A percentile compares a stretch with the other conserved stretches of the same genome.
Conservation (phyloP, 2,113 vertebrate genomes). For the Bubo blakistoni region DNA sequence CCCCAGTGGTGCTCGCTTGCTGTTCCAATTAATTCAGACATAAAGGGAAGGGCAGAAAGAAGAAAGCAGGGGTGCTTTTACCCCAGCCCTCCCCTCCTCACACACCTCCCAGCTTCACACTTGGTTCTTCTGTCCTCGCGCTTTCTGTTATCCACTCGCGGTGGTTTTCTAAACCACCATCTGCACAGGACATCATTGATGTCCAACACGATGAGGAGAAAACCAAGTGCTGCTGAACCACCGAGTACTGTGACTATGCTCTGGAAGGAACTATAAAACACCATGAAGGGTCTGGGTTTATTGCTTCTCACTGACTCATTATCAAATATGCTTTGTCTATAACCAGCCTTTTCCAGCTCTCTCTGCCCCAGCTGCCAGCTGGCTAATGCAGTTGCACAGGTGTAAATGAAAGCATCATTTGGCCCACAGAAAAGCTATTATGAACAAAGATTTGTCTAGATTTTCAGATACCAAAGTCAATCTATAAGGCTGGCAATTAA, state of each 20-base stretch:
- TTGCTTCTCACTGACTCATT: background rate
- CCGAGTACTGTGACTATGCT: background rate
- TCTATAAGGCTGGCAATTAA: background rate
- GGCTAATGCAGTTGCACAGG: background rate
- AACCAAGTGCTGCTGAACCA: background rate
- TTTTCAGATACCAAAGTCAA: background rate
- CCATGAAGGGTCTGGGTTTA: background rate
- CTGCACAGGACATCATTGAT: background rate
- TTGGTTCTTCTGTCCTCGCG: background rate
- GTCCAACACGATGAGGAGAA: background rate
- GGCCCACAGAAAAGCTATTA: background rate
- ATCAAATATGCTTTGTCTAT: background rate
- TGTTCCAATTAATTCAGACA: background rate
- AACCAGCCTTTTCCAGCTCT: background rate
- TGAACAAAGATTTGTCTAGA: background rate
- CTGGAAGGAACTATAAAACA: background rate
- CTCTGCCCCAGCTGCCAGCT: background rate
- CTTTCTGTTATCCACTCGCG: accelerated
- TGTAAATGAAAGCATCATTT: background rate
- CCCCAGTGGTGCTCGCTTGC: accelerated
- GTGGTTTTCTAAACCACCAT: background rate
- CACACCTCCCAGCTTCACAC: accelerated
- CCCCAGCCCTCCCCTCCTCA: background rate
- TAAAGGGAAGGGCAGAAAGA: background rate
- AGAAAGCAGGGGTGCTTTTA: accelerated